Percentiles rank a stretch among this genome's conserved stretches.
Conservation (phyloP, 2,797 vertebrate species). For the Chaetodon trifasciatus region DNA sequence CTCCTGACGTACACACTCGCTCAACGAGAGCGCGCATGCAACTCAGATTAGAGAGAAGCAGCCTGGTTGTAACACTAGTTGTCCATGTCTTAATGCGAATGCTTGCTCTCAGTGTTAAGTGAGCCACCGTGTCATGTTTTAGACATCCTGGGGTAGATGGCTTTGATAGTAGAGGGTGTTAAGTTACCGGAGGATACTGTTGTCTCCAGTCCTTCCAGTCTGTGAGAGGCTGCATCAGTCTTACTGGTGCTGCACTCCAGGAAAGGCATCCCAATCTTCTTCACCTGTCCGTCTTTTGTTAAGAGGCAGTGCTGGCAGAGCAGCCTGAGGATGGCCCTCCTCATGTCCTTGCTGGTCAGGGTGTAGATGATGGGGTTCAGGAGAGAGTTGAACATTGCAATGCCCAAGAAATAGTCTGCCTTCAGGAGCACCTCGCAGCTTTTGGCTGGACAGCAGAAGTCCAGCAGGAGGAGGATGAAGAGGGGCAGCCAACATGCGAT, state of each 20-base stretch:
- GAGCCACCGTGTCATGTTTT: slow-evolving; percentile 74
- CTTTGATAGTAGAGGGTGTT: slow-evolving; percentile 83
- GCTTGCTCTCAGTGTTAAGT: slow-evolving; percentile 7
- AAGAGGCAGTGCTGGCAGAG: slow-evolving; percentile 85
- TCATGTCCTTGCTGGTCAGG: slow-evolving; percentile 92
- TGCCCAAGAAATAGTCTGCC: slow-evolving; percentile 91
- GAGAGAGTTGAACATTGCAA: slow-evolving; percentile 93
- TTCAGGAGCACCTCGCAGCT: slow-evolving; percentile 87
- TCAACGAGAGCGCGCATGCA: not conserved
- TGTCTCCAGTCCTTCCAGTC: slow-evolving; percentile 85
- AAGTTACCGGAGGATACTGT: slow-evolving; percentile 86
- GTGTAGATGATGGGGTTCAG: slow-evolving; percentile 96
- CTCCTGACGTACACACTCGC: not conserved
- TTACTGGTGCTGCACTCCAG: slow-evolving; percentile 90
- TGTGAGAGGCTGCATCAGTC: slow-evolving; percentile 85
- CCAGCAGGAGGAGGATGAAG: slow-evolving; percentile 90
- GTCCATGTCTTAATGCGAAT: slow-evolving; percentile 24
- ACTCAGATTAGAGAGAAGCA: slow-evolving; percentile 5
- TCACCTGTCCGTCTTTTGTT: slow-evolving; percentile 84
- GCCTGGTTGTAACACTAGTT: not conserved
- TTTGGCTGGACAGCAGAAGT: slow-evolving; percentile 85
- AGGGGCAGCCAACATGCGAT: slow-evolving; percentile 92
- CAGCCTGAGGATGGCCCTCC: slow-evolving; percentile 87
- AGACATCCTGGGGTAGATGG: slow-evolving; percentile 78
- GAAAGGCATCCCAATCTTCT: slow-evolving; percentile 85